Conservation (phyloP, 1,140 invertebrate species). For the Drosophila pectinifera region DNA sequence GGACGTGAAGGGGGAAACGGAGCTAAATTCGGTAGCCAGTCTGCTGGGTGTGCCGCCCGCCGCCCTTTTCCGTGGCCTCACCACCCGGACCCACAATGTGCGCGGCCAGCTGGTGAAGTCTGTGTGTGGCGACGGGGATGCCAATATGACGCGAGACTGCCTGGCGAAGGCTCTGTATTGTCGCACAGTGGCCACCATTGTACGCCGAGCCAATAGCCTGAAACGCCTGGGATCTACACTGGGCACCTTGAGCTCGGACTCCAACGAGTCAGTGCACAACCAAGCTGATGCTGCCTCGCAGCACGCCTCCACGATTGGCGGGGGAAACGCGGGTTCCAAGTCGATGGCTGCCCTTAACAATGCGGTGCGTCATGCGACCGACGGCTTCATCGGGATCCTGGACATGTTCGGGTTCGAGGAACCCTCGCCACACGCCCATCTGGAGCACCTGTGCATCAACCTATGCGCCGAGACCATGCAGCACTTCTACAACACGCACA, state of each 20-base stretch:
- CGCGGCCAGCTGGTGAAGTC: constrained; percentile 93
- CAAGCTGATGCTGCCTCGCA: constrained; percentile 93
- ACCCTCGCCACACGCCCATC: constrained; percentile 92
- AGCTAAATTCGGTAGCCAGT: constrained; percentile 93
- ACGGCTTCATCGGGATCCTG: constrained; percentile 97
- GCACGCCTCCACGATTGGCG: constrained; percentile 94
- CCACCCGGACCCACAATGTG: constrained; percentile 92
- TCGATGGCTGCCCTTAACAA: constrained; percentile 96
- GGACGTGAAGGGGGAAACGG: constrained; percentile 91
- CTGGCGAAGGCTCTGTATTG: constrained; percentile 97
- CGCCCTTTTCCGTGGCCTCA: constrained; percentile 92
- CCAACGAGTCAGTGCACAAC: constrained; percentile 95
- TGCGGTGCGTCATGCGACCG: constrained; percentile 95
- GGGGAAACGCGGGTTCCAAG: constrained; percentile 92
- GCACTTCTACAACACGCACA: constrained; percentile 98
- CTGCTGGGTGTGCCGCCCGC: constrained; percentile 92
- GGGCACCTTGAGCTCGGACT: constrained; percentile 95
- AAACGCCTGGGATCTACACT: constrained; percentile 94
- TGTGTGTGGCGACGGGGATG: constrained; percentile 93
- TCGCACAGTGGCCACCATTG: constrained; percentile 97
- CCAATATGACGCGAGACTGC: constrained; percentile 94
- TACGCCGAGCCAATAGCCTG: constrained; percentile 95
- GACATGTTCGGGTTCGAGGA: constrained; percentile 99
- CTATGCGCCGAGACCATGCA: constrained; percentile 98
- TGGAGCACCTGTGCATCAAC: constrained; percentile 97